Evolutionary conservation across 2,113 vertebrate species (phyloP).

Genomic region (Lynx canadensis): DNA sequence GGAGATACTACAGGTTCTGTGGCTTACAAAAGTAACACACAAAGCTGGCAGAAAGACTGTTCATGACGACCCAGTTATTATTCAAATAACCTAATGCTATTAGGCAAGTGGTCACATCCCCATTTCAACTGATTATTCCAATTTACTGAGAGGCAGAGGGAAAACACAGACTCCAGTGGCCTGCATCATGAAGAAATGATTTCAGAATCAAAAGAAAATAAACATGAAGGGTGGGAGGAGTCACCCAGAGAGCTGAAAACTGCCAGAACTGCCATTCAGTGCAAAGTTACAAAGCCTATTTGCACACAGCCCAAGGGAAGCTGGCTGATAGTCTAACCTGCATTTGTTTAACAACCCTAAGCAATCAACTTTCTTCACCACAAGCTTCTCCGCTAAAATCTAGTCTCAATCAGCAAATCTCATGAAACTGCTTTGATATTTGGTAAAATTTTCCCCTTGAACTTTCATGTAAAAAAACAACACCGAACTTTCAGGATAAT

Average conservation of each 20-base stretch:
- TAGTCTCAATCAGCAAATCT: slow-evolving; percentile 64
- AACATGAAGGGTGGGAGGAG: neutral
- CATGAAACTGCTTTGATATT: slow-evolving; percentile 64
- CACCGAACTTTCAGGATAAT: slow-evolving; percentile 48
- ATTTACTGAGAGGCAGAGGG: neutral
- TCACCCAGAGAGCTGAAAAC: neutral
- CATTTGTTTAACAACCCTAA: slow-evolving; percentile 57
- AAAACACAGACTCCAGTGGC: neutral
- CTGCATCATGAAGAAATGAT: neutral
- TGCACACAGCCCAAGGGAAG: slow-evolving; percentile 26
- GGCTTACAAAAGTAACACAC: neutral
- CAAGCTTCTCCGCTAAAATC: slow-evolving; percentile 28
- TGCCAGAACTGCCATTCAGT: neutral
- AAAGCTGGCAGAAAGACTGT: neutral
- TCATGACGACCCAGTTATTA: neutral
- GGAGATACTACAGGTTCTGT: neutral
- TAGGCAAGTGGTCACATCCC: neutral
- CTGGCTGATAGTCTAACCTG: neutral
- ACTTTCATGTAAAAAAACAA: slow-evolving; percentile 50
- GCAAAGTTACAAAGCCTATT: neutral
- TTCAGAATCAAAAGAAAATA: slow-evolving; percentile 43
- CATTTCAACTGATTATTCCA: neutral
- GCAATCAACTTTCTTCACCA: slow-evolving; percentile 43
- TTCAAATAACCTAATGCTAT: neutral
- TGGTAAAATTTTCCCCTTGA: slow-evolving; percentile 59